Evolutionary conservation across 2,888 invertebrate genomes (phyloP).

Genomic region (Lottia scabra): DNA sequence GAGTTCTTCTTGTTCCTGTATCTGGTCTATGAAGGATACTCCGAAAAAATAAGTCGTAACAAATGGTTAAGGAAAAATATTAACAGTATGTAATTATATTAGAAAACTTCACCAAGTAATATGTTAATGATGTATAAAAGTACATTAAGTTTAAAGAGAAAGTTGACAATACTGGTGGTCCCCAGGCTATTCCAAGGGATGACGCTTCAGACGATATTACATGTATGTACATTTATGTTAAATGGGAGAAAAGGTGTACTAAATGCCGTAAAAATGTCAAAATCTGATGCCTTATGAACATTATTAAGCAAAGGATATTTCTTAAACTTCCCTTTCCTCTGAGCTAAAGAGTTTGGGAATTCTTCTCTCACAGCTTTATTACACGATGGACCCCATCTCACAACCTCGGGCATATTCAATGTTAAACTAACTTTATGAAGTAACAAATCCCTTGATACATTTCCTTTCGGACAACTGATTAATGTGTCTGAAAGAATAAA

Average conservation of each 20-base stretch:
- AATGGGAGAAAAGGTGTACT: no score
- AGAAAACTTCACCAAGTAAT: no score
- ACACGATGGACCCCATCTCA: conserved; percentile 58
- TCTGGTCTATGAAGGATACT: conserved; percentile 41
- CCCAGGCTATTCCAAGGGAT: no score
- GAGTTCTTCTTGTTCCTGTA: conserved; percentile 37
- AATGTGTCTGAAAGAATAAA: conserved; percentile 33
- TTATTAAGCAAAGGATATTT: conserved; percentile 47
- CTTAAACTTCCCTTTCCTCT: conserved; percentile 61
- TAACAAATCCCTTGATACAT: conserved; percentile 50
- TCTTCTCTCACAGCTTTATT: conserved; percentile 57
- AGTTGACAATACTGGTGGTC: neutral
- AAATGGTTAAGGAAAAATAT: conserved; percentile 32
- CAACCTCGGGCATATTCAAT: conserved; percentile 39
- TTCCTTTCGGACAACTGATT: conserved; percentile 31
- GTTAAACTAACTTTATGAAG: conserved; percentile 45
- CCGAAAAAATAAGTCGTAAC: conserved; percentile 58
- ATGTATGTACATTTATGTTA: no score
- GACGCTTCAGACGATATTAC: no score
- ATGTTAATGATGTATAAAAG: no score
- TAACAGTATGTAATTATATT: neutral
- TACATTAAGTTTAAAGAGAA: no score
- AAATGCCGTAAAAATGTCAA: no score
- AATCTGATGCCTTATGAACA: no score
- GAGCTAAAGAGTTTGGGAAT: conserved; percentile 51